Evolutionary conservation across 2,113 vertebrate genomes (phyloP).

Genomic region (Hemiprocne comata): DNA sequence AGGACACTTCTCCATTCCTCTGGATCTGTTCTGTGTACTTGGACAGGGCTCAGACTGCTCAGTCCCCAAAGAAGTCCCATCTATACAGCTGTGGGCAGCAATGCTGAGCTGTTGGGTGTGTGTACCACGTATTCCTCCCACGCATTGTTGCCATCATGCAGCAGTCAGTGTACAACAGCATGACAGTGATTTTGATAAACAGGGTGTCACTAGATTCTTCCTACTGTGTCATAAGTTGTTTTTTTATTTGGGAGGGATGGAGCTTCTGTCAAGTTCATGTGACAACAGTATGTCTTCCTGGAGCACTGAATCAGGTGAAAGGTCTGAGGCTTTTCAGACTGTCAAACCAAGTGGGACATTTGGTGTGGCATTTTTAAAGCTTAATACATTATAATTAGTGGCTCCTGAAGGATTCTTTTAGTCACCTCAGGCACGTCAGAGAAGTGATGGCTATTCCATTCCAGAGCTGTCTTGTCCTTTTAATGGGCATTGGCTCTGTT

Average conservation of each 20-base stretch:
- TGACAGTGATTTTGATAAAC: conserved; percentile 1
- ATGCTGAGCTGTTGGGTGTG: background rate
- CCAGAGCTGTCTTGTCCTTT: background rate
- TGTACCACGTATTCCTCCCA: background rate
- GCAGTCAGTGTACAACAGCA: background rate
- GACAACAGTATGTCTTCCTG: background rate
- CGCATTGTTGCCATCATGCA: background rate
- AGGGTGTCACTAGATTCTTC: conserved; percentile 30
- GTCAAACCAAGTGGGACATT: background rate
- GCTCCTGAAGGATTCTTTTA: background rate
- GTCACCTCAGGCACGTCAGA: background rate
- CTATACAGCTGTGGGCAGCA: background rate
- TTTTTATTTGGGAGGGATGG: conserved; percentile 4
- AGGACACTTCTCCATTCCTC: background rate
- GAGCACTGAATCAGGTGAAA: background rate
- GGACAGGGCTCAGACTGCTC: background rate
- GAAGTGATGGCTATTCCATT: background rate
- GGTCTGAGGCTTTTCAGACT: background rate
- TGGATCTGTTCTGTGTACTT: background rate
- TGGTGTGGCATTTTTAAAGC: background rate
- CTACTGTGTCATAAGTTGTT: conserved; percentile 14
- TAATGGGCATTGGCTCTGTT: background rate
- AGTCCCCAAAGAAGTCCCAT: background rate
- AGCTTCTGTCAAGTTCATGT: background rate
- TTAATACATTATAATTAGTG: background rate